Conservation (phyloP, 2,113 vertebrate species). For the Catagonus wagneri region DNA sequence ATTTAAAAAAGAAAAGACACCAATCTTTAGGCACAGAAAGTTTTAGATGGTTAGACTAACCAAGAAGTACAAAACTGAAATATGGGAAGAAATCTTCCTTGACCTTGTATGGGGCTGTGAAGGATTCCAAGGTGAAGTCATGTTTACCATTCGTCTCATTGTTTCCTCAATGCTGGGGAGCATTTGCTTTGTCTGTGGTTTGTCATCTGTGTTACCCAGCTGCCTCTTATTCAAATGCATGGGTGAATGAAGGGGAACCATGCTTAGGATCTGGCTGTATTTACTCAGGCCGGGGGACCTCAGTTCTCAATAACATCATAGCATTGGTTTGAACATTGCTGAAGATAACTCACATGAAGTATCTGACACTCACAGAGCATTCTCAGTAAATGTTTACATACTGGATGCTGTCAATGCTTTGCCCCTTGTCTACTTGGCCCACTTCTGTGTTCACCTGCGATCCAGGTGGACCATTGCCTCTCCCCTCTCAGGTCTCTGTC, state of each 20-base stretch:
- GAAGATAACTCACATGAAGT: background rate
- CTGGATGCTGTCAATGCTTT: background rate
- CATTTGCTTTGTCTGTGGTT: background rate
- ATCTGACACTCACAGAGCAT: background rate
- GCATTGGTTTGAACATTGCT: background rate
- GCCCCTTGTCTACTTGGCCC: fast-evolving
- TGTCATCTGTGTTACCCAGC: background rate
- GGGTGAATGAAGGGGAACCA: background rate
- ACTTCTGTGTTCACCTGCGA: background rate
- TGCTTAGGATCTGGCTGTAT: background rate
- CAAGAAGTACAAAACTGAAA: background rate
- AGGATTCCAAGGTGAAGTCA: background rate
- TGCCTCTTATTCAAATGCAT: background rate
- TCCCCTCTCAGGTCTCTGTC: background rate
- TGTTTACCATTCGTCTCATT: background rate
- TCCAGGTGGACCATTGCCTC: background rate
- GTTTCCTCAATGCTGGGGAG: background rate
- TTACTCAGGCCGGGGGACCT: background rate
- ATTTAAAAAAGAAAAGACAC: background rate
- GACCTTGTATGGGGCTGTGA: background rate
- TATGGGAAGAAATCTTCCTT: background rate
- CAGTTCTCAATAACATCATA: background rate
- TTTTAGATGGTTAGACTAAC: background rate
- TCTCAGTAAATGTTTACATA: background rate
- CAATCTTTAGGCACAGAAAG: background rate